phyloP scores from a whole-genome alignment of 2,888 invertebrate genomes.

The Phlogophora meticulosa region DNA sequence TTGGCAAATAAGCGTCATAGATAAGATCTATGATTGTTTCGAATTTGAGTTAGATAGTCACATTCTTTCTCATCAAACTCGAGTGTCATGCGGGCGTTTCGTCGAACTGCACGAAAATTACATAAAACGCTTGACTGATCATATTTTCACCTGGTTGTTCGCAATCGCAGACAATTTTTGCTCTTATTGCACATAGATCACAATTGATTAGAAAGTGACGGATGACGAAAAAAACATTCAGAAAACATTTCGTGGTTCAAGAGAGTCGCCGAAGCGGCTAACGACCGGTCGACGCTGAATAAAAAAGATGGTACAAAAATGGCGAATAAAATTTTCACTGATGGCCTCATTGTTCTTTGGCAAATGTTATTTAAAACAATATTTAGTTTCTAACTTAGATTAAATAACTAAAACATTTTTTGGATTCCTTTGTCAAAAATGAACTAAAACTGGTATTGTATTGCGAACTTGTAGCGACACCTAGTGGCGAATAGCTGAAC shows the following conservation, averaged over 20 bases:
- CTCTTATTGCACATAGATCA: slow-evolving; percentile 61
- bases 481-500: slow-evolving; percentile 62
- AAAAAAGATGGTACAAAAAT: slow-evolving; percentile 19
- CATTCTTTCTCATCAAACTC: slow-evolving; percentile 5
- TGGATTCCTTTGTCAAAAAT: not conserved
- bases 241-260: slow-evolving; percentile 47
- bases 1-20: not conserved
- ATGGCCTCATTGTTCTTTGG: slow-evolving; percentile 16
- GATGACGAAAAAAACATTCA: slow-evolving; percentile 56
- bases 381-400: not conserved
- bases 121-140: slow-evolving; percentile 54
- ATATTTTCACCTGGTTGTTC: slow-evolving; percentile 60
- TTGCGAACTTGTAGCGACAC: slow-evolving; percentile 47
- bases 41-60: not conserved
- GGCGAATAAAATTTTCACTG: slow-evolving; percentile 15
- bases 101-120: slow-evolving; percentile 44
- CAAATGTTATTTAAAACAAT: slow-evolving; percentile 7
- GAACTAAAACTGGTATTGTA: too few relatives aligned
- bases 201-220: slow-evolving; percentile 69
- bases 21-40: not conserved
- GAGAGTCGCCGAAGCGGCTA: slow-evolving; percentile 38
- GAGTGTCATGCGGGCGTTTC: slow-evolving; percentile 23
- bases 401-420: not conserved
- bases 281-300: slow-evolving; percentile 33
- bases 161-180: slow-evolving; percentile 43